Evolutionary conservation across 2,888 invertebrate genomes (phyloP).

Genomic region (Calameuta filiformis): DNA sequence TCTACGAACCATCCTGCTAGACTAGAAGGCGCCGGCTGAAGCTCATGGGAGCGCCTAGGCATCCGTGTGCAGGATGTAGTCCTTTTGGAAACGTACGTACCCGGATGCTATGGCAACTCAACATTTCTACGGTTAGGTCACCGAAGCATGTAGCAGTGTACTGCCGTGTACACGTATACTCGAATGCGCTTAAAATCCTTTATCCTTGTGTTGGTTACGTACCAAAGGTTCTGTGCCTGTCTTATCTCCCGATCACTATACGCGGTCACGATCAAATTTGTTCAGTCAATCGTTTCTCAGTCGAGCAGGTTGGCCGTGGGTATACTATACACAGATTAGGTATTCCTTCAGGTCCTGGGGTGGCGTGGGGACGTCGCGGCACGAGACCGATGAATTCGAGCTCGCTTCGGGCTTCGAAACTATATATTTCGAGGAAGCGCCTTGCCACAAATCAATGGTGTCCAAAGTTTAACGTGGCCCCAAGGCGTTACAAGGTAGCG

Average conservation of each 20-base stretch:
- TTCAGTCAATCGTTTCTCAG: background rate
- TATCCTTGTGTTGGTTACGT: background rate
- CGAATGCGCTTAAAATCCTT: background rate
- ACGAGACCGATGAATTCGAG: background rate
- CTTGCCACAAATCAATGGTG: constrained; percentile 56
- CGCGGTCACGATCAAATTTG: background rate
- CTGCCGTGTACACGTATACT: background rate
- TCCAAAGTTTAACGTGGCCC: constrained; percentile 45
- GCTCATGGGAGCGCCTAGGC: background rate
- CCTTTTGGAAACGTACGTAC: background rate
- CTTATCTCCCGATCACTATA: background rate
- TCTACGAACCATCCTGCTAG: background rate
- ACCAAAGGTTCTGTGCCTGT: background rate
- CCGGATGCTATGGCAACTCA: background rate
- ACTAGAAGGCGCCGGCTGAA: background rate
- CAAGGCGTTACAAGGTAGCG: constrained; percentile 47
- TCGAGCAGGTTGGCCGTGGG: background rate
- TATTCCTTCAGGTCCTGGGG: background rate
- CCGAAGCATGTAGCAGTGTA: background rate
- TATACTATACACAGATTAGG: background rate
- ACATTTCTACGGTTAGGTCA: background rate
- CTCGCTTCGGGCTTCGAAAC: constrained; percentile 3
- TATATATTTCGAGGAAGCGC: constrained; percentile 2
- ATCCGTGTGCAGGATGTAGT: background rate
- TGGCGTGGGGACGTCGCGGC: background rate